phyloP scores from a whole-genome alignment of 2,113 vertebrate species.

The Tragelaphus imberbis region DNA sequence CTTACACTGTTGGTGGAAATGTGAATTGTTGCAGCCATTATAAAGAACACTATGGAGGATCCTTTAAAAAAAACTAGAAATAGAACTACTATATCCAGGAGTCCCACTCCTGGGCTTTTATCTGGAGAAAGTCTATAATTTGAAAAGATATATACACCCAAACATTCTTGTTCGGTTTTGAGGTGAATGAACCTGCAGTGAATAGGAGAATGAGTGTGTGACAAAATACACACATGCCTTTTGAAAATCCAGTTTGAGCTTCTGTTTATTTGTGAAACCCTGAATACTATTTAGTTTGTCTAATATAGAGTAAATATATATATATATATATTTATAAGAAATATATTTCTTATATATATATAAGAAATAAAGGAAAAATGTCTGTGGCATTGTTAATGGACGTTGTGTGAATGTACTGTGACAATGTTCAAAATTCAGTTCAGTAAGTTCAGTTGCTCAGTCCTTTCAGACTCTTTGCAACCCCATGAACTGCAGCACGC shows the following conservation, averaged over 20 bases:
- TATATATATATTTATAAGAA: background rate
- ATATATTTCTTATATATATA: background rate
- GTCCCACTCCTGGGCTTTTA: background rate
- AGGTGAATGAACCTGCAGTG: background rate
- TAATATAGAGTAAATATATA: background rate
- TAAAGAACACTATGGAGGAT: background rate
- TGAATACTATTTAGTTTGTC: background rate
- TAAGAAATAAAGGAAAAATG: background rate
- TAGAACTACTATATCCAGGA: background rate
- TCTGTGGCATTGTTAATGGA: background rate
- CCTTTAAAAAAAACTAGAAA: background rate
- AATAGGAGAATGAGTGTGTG: background rate
- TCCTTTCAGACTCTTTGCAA: background rate
- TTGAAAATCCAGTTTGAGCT: background rate
- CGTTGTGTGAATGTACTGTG: background rate
- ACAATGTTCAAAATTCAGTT: background rate
- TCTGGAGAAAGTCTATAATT: background rate
- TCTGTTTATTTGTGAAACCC: background rate
- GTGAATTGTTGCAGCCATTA: background rate
- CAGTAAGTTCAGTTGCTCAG: background rate
- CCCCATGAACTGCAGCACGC: fast-evolving
- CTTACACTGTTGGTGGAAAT: background rate
- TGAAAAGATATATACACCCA: background rate
- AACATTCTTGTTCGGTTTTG: background rate
- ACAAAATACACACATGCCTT: background rate